Conservation (phyloP, 2,888 invertebrate genomes). For the Hesperia comma region DNA sequence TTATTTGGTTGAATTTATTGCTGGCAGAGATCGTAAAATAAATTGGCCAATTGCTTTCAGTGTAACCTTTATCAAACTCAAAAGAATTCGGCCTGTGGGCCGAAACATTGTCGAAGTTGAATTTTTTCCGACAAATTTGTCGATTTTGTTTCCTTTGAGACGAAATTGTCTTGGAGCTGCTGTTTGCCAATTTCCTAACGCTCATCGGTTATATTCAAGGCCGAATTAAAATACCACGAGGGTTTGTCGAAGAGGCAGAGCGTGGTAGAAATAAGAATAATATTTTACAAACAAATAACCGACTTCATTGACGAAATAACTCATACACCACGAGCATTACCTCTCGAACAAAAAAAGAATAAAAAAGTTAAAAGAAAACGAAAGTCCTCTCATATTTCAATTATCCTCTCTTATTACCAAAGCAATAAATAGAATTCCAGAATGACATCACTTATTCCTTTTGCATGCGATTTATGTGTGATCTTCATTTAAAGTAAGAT, state of each 20-base stretch:
- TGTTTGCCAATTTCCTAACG: slow-evolving; percentile 1
- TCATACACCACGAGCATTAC: too few relatives aligned
- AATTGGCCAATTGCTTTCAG: slow-evolving; percentile 19
- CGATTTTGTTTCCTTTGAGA: background rate
- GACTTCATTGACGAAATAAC: too few relatives aligned
- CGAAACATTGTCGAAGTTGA: slow-evolving; percentile 16
- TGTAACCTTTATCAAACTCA: slow-evolving; percentile 20
- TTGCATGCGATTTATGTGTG: too few relatives aligned
- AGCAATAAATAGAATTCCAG: too few relatives aligned
- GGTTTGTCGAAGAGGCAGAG: slow-evolving; percentile 11
- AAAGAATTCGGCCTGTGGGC: slow-evolving; percentile 13
- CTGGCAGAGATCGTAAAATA: slow-evolving; percentile 21
- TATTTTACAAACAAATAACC: too few relatives aligned
- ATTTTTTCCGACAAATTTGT: slow-evolving; percentile 7
- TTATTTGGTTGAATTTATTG: slow-evolving; percentile 29
- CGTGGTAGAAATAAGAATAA: too few relatives aligned
- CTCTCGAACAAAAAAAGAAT: too few relatives aligned
- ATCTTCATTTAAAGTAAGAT: too few relatives aligned
- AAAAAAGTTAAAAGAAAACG: too few relatives aligned
- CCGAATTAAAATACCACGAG: background rate
- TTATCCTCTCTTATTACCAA: too few relatives aligned
- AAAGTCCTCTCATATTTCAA: too few relatives aligned
- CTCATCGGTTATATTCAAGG: background rate
- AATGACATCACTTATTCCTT: too few relatives aligned
- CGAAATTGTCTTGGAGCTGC: slow-evolving; percentile 1